These are phyloP conservation scores for Cephalotes varians DNA, from an alignment of 2,888 invertebrate species.

Conservation along the genomic window DNA sequence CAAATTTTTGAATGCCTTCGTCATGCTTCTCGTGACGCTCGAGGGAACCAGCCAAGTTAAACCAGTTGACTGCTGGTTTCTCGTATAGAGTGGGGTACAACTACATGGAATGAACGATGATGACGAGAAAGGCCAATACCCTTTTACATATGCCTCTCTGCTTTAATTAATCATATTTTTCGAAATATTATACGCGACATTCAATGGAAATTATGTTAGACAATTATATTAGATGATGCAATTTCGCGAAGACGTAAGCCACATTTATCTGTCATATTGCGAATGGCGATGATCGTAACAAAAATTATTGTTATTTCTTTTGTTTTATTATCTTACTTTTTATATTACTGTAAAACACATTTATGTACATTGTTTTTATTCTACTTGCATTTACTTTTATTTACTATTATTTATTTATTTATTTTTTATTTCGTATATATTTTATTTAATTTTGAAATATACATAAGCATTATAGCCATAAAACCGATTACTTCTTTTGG, in stretches of 20 bases:
- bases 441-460: neutral
- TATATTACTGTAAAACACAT: neutral
- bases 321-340: neutral
- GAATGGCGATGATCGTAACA: neutral
- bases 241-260: neutral
- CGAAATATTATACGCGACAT: neutral
- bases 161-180: slow-evolving; percentile 26
- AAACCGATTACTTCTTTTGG: slow-evolving; percentile 4
- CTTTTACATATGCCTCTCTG: slow-evolving; percentile 2
- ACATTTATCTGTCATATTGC: neutral
- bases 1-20: slow-evolving; percentile 8
- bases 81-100: slow-evolving; percentile 46
- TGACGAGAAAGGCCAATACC: slow-evolving; percentile 44
- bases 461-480: neutral
- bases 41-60: slow-evolving; percentile 65
- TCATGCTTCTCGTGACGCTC: slow-evolving; percentile 59
- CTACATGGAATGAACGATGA: slow-evolving; percentile 48
- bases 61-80: slow-evolving; percentile 71
- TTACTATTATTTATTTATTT: neutral
- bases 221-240: neutral
- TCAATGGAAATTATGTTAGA: neutral
- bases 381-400: neutral
- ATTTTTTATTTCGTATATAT: neutral
- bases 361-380: neutral
- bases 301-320: neutral